Evolutionary conservation across 2,113 vertebrate species (phyloP), one percentile per base, ranked within the genome.

Genomic region (Morone chrysops): DNA sequence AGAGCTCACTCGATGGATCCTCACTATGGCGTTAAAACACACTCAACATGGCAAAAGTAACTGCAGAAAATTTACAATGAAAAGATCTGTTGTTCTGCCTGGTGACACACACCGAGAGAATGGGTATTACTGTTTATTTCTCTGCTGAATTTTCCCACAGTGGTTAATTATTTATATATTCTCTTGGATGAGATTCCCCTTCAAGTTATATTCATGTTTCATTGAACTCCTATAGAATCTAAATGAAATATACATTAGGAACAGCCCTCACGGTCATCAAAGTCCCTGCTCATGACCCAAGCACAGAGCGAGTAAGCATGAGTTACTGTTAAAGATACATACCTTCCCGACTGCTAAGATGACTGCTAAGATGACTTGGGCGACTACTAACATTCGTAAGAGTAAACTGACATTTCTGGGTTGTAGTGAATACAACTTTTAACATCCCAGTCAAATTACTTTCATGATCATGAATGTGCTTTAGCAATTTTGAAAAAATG

Each of bases 191-290:
- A 89, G 62, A 88, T 66, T 81, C 71, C 75, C 73, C 65, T 89
- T 85, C 61, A 86, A 78, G 59, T 87, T 89, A 75, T 81, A 87
- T 77, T 89, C 84, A 73, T 84, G 68, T 78, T 85, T 75, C 67
- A 75, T 57, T 87, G 71, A 79, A 83, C 65, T 86, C 65, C 77
- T 89, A 79, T 81, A 80, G 59, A 89, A 62, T 86, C 89, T 89
- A 90, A 91, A 91, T 90, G 87, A 93, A 93, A 92, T 91, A 87
- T 93, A 94, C 93, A 93, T 71, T 76, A 90, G 84, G 76, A 89
- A 80, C 73, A 87, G 72, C 70, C 84, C 86, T 92, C 85, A 69
- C 76, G 60, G 83, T 79, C 74, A 63, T 70, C 67, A 66, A 51
- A 78, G 79, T 89, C 84, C 78, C 78, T 60, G 76, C 83, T 87